phyloP scores from a whole-genome alignment of 2,888 invertebrate species.

The Carabus problematicus region DNA sequence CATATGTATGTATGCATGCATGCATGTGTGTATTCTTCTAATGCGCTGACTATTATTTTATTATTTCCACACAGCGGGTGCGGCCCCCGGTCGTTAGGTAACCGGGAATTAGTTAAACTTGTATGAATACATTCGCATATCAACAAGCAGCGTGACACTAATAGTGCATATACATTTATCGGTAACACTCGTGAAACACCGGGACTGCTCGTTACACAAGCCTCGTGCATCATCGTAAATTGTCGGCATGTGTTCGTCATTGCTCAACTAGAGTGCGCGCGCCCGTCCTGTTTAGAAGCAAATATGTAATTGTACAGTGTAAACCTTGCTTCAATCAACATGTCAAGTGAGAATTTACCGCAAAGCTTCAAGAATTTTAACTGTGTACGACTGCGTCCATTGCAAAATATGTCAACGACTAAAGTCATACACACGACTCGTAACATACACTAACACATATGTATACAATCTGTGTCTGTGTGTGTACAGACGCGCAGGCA shows the following conservation, averaged over 20 bases:
- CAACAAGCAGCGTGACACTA: no score
- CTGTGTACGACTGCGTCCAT: constrained; percentile 4
- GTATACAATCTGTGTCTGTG: not conserved
- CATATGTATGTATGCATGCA: not conserved
- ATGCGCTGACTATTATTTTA: constrained; percentile 14
- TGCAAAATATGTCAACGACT: constrained; percentile 30
- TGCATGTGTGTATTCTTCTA: no score
- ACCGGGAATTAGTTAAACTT: constrained; percentile 12
- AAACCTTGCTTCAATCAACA: constrained; percentile 12
- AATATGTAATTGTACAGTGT: not conserved
- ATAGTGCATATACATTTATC: no score
- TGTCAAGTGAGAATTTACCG: constrained; percentile 24
- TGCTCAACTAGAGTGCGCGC: no score
- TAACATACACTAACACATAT: constrained; percentile 13
- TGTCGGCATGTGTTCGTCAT: no score
- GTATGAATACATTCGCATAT: not conserved
- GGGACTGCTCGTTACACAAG: no score
- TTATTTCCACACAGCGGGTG: constrained; percentile 25
- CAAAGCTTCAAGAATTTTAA: constrained; percentile 18
- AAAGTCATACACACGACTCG: constrained; percentile 8
- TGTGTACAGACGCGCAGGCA: constrained; percentile 7
- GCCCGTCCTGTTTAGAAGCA: no score
- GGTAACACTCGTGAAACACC: no score
- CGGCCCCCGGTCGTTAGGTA: not conserved
- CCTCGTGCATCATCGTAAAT: no score